Conservation (phyloP, 2,797 vertebrate genomes). For the Eulemur rubriventer region DNA sequence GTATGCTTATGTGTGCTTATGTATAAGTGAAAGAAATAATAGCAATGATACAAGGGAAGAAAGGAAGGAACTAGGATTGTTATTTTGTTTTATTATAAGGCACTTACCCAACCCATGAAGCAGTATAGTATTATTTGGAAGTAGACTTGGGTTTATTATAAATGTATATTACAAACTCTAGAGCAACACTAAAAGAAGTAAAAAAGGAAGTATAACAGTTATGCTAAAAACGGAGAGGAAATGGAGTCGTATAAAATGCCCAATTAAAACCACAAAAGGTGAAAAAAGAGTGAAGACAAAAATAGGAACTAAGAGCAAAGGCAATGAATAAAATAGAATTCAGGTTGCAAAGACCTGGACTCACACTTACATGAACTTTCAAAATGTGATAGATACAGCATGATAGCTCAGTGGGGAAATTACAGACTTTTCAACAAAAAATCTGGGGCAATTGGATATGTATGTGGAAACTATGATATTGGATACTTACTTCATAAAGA, state of each 20-base stretch:
- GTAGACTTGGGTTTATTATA: background rate
- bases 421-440: background rate
- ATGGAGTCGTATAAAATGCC: background rate
- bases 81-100: background rate
- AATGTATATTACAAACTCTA: background rate
- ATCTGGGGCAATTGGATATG: background rate
- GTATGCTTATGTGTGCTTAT: background rate
- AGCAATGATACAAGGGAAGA: background rate
- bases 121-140: background rate
- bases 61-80: background rate
- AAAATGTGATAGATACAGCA: background rate
- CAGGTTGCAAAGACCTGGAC: background rate
- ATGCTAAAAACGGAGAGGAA: background rate
- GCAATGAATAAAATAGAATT: background rate
- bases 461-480: background rate
- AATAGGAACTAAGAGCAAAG: background rate
- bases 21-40: background rate
- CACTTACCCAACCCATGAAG: background rate
- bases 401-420: background rate
- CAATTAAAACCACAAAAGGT: background rate
- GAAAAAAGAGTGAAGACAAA: background rate
- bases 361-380: background rate
- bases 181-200: background rate
- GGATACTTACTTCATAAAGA: background rate
- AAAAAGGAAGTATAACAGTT: background rate